Evolutionary conservation across 2,113 vertebrate species (phyloP), one percentile per base, ranked within the genome.

Genomic region (Cheirogaleus medius): DNA sequence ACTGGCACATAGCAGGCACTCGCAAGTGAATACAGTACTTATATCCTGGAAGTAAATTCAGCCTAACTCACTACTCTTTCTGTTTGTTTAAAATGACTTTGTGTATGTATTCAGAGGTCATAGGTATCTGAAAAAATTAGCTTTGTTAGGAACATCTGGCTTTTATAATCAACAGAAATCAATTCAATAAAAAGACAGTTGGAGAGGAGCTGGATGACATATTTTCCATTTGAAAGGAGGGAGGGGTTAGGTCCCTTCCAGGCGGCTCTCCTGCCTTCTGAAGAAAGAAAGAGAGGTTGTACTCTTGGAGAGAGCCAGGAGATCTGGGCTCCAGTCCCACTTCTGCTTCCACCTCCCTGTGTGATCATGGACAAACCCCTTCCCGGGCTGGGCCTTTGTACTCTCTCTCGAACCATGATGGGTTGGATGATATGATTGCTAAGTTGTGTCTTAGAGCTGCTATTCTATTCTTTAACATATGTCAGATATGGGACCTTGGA

Each of bases 91-190:
- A 91, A 82, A 27, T 2, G 25, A 42, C 66, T 85, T 32, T 49
- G 37, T 39, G 8, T 92, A 49, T 90, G 94, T 78, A 78, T 68
- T 95, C 93, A 88, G 73, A 88, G 74, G 78, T 37, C 71, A 27
- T 6, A 82, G 54, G 18, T 73, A 94, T 85, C 47, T 90, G 84
- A 71, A 68, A 80, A 94, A 73, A 87, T 68, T 27, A 23, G 21
- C 37, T 20, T 90, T 80, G 80, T 82, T 63, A 85, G 64, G 39
- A 97, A 94, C 85, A 96, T 85, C 91, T 96, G 92, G 87, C 76
- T 95, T 95, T 97, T 60, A 73, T 87, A 85, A 83, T 39, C 86
- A 71, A 52, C 21, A 94, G 83, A 91, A 91, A 90, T 52, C 32
- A 68, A 69, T 52, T 39, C 68, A n/a, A 44, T 84, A 44, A 90